Conservation (phyloP, 2,113 vertebrate genomes). For the Neodon shergylaensis region DNA sequence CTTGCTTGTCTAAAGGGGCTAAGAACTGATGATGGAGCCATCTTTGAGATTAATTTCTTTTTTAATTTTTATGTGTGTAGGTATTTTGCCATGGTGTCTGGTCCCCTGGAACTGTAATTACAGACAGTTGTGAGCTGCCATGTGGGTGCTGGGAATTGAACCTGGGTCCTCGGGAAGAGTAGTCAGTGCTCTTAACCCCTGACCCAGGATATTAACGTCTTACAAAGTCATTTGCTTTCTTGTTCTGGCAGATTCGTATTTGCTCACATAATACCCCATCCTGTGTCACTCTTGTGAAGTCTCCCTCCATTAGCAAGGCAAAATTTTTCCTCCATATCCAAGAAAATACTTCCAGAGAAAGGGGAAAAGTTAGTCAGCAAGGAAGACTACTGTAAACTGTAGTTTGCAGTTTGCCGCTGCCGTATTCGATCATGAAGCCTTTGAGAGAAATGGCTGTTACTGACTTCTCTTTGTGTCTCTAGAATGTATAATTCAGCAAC, state of each 20-base stretch:
- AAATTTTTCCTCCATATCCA: background rate
- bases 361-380: background rate
- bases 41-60: background rate
- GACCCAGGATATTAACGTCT: background rate
- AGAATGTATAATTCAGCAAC: background rate
- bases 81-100: too few relatives aligned
- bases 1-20: background rate
- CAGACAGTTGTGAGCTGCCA: too few relatives aligned
- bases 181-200: too few relatives aligned
- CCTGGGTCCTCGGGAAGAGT: too few relatives aligned
- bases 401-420: background rate
- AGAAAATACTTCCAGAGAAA: slow-evolving; percentile 38
- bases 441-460: background rate
- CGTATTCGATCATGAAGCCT: background rate
- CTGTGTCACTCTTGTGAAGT: background rate
- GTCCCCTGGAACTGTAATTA: too few relatives aligned
- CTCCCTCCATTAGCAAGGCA: background rate
- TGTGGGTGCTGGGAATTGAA: too few relatives aligned
- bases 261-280: background rate
- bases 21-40: background rate
- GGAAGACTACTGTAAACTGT: background rate
- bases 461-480: background rate
- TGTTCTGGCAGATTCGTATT: background rate
- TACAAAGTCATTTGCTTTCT: background rate
- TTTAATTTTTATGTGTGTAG: too few relatives aligned